A percentile compares a stretch with the other conserved stretches of the same genome.
phyloP scores from a whole-genome alignment of 2,797 vertebrate genomes.

The Clamator glandarius region DNA sequence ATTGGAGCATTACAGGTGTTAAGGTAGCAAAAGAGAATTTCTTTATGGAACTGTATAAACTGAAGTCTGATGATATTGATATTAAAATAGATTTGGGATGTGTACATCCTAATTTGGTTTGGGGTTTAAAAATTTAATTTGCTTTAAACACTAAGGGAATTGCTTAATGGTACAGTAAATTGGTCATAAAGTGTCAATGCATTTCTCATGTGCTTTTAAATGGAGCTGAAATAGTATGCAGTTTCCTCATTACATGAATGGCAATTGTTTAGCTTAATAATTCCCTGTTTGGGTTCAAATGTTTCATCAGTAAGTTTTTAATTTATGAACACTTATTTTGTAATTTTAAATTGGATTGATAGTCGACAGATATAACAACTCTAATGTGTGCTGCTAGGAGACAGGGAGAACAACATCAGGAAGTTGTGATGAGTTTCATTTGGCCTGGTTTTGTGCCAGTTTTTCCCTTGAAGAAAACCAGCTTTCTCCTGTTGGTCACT shows the following conservation, averaged over 20 bases:
- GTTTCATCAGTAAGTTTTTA: not conserved
- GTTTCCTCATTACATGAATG: not conserved
- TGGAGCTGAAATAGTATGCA: not conserved
- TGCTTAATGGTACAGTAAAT: not conserved
- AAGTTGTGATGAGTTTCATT: not conserved
- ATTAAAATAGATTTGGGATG: not conserved
- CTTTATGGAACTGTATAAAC: not conserved
- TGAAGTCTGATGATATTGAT: not conserved
- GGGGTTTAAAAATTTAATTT: not conserved
- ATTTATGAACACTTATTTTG: not conserved
- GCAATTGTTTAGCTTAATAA: not conserved
- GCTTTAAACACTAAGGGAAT: accelerated
- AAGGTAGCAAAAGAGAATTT: not conserved
- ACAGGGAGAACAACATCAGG: not conserved
- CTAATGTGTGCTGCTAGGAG: not conserved
- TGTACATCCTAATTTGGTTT: not conserved
- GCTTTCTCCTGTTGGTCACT: not conserved
- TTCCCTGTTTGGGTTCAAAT: not conserved
- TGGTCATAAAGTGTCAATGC: not conserved
- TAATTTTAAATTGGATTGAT: not conserved
- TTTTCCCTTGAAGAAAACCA: not conserved
- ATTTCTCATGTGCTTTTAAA: not conserved
- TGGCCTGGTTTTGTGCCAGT: not conserved
- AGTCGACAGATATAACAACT: not conserved
- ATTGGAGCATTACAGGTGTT: not conserved